phyloP scores from a whole-genome alignment of 2,797 vertebrate species.

The Epinephelus malabaricus region DNA sequence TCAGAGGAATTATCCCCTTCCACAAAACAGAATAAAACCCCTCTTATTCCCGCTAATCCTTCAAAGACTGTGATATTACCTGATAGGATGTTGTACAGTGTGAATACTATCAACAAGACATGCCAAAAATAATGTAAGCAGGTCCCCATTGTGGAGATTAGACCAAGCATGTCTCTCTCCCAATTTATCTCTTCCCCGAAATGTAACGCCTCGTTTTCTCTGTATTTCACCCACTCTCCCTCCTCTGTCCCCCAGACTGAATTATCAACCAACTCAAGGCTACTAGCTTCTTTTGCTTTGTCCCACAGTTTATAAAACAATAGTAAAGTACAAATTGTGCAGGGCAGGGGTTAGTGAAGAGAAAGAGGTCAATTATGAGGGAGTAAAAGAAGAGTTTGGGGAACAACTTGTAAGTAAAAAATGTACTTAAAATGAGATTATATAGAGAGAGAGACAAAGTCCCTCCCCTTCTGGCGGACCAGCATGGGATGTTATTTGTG shows the following conservation, averaged over 20 bases:
- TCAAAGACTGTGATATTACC: conserved; percentile 85
- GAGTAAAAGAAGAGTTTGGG: not conserved
- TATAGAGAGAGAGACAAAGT: too few relatives aligned
- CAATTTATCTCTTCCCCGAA: conserved; percentile 67
- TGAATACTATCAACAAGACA: conserved; percentile 84
- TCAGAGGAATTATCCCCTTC: conserved; percentile 83
- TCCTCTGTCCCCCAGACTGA: conserved; percentile 30
- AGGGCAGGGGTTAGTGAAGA: not conserved
- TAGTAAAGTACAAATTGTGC: not conserved
- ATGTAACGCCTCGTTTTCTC: conserved; percentile 53
- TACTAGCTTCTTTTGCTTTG: conserved; percentile 15
- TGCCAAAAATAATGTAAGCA: conserved; percentile 80
- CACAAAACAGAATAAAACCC: conserved; percentile 81
- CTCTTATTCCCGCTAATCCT: conserved; percentile 86
- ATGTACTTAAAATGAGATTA: not conserved
- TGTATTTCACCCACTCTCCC: conserved; percentile 26
- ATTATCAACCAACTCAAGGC: conserved; percentile 23
- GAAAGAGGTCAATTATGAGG: not conserved
- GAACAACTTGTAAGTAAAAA: not conserved
- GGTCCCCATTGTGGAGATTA: conserved; percentile 82
- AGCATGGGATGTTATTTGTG: too few relatives aligned
- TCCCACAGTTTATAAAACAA: conserved; percentile 30
- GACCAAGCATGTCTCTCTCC: conserved; percentile 60
- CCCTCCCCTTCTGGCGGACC: too few relatives aligned
- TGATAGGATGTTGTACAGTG: conserved; percentile 83